Evolutionary conservation across 37 sponge, comb jelly and placozoan species (phyloP).

Genomic region (Aplysina aerophoba): DNA sequence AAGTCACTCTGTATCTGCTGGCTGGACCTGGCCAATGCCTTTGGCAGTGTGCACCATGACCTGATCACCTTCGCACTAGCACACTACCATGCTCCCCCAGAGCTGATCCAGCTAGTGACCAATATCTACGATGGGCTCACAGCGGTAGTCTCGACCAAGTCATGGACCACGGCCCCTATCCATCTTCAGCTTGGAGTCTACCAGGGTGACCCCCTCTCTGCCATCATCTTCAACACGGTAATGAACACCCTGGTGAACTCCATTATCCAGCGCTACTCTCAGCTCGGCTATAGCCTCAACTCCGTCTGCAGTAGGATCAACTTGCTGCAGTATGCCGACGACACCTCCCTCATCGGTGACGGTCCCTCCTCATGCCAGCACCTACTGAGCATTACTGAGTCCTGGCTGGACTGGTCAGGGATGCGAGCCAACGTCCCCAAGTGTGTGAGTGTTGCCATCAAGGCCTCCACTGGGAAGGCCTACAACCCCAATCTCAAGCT

Average conservation of each 20-base stretch:
- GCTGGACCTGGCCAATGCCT: conserved; percentile 27
- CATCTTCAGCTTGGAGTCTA: not conserved
- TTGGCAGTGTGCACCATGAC: conserved; percentile 13
- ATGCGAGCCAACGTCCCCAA: conserved; percentile 32
- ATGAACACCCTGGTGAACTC: conserved; percentile 27
- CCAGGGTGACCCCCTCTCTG: conserved; percentile 34
- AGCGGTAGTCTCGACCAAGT: not conserved
- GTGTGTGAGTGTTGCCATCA: conserved; percentile 2
- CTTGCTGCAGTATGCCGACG: conserved; percentile 32
- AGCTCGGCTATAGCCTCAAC: conserved; percentile 14
- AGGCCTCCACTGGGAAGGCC: not conserved
- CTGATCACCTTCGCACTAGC: not conserved
- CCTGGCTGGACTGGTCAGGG: conserved; percentile 25
- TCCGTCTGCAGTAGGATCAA: not conserved
- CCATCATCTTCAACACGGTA: conserved; percentile 23
- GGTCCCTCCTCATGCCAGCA: conserved; percentile 11
- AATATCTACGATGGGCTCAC: conserved; percentile 7
- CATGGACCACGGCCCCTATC: conserved; percentile 3
- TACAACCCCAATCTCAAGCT: not conserved
- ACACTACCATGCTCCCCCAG: conserved; percentile 8
- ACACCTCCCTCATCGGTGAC: conserved; percentile 26
- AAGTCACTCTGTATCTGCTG: conserved; percentile 8
- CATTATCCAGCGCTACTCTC: not conserved
- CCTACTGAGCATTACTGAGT: not conserved
- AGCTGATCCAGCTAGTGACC: not conserved